Conservation (phyloP, 2,888 invertebrate genomes). For the Muscina levida region DNA sequence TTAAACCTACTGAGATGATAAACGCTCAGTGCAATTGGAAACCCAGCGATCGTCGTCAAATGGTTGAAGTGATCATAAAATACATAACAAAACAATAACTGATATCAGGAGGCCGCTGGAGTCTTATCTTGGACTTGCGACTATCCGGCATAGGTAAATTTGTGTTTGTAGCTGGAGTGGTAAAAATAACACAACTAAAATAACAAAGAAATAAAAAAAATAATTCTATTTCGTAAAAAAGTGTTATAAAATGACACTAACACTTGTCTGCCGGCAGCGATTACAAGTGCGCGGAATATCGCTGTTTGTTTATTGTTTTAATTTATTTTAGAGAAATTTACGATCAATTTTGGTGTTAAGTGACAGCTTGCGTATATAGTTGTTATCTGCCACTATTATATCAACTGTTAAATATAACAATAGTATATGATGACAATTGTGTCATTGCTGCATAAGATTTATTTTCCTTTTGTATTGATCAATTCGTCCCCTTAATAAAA, state of each 20-base stretch:
- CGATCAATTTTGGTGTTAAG: neutral
- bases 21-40: constrained; percentile 7
- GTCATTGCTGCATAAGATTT: no score
- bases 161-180: constrained; percentile 37
- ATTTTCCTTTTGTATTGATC: no score
- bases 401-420: constrained; percentile 9
- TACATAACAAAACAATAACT: neutral
- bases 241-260: constrained; percentile 39
- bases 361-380: neutral
- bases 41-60: neutral
- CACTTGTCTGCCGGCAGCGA: no score
- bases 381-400: constrained; percentile 18
- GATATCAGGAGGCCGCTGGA: neutral
- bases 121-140: neutral
- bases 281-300: no score
- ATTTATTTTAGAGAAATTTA: neutral
- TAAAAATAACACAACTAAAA: constrained; percentile 62
- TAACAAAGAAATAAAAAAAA: constrained; percentile 14
- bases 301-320: neutral
- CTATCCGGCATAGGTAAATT: neutral
- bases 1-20: constrained; percentile 49
- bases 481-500: no score
- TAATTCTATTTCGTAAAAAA: constrained; percentile 20
- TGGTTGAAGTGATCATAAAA: neutral
- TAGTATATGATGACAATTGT: neutral